Conservation (phyloP, 2,888 invertebrate genomes). For the Chalcis sispes region DNA sequence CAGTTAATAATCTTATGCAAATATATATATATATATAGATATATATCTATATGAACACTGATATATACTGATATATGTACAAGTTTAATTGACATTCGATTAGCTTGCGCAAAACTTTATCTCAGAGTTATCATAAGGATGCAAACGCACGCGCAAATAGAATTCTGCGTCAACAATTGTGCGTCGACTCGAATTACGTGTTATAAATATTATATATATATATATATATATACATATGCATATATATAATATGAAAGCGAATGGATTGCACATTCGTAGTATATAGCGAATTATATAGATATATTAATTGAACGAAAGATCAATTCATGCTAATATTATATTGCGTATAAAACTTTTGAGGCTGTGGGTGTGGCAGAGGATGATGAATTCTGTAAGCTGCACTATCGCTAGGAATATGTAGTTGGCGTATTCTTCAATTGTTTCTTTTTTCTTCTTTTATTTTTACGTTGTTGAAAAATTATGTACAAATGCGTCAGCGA, state of each 20-base stretch:
- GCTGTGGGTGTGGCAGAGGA: conserved; percentile 69
- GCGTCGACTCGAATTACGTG: conserved; percentile 48
- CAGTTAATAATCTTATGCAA: no score
- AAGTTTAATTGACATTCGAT: no score
- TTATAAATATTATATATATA: conserved; percentile 61
- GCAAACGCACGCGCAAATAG: conserved; percentile 41
- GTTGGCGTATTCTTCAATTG: conserved; percentile 4
- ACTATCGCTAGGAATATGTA: conserved; percentile 7
- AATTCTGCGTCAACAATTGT: conserved; percentile 37
- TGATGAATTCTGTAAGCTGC: conserved; percentile 35
- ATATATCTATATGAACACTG: no score
- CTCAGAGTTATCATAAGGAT: conserved; percentile 30
- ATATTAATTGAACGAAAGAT: conserved; percentile 42
- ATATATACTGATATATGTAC: no score
- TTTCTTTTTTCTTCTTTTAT: conserved; percentile 14
- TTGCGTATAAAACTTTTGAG: conserved; percentile 65
- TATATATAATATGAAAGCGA: conserved; percentile 56
- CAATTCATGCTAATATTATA: conserved; percentile 55
- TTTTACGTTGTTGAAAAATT: not conserved
- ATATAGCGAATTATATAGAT: conserved; percentile 59
- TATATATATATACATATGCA: conserved; percentile 56
- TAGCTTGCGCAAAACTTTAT: no score
- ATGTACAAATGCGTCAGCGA: not conserved
- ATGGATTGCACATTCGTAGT: conserved; percentile 46
- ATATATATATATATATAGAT: no score